Evolutionary conservation across 1,140 invertebrate genomes (phyloP).

Genomic region (Agrypnia vestita): DNA sequence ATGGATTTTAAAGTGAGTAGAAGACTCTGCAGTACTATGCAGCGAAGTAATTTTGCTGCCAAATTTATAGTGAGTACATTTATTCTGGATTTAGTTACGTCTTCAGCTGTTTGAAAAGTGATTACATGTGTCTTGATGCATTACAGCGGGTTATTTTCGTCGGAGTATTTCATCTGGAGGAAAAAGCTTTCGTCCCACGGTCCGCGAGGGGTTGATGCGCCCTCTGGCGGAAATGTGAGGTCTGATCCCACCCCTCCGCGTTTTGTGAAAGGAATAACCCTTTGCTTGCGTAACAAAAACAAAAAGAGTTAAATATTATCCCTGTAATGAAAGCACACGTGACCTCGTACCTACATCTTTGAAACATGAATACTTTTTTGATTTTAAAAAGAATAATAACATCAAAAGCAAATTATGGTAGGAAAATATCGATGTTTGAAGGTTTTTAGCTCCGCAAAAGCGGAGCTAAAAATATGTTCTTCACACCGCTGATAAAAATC

Average conservation of each 20-base stretch:
- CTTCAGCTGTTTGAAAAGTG: conserved; percentile 9
- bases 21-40: too few species aligned
- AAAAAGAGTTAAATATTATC: conserved; percentile 28
- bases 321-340: conserved; percentile 22
- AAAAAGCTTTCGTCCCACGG: conserved; percentile 53
- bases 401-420: too few species aligned
- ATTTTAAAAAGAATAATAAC: too few species aligned
- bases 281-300: conserved; percentile 29
- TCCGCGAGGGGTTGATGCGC: conserved; percentile 17
- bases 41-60: too few species aligned
- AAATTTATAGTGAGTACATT: too few species aligned
- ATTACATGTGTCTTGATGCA: conserved; percentile 50
- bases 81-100: background rate
- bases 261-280: conserved; percentile 18
- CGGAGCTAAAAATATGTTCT: too few species aligned
- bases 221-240: background rate
- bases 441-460: too few species aligned
- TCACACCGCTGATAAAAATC: too few species aligned
- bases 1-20: too few species aligned
- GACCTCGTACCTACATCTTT: background rate
- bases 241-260: conserved; percentile 12
- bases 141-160: conserved; percentile 52
- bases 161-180: conserved; percentile 28
- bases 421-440: too few species aligned
- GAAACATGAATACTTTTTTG: background rate